Conservation (phyloP, 2,888 invertebrate species). For the Colletes collaris region DNA sequence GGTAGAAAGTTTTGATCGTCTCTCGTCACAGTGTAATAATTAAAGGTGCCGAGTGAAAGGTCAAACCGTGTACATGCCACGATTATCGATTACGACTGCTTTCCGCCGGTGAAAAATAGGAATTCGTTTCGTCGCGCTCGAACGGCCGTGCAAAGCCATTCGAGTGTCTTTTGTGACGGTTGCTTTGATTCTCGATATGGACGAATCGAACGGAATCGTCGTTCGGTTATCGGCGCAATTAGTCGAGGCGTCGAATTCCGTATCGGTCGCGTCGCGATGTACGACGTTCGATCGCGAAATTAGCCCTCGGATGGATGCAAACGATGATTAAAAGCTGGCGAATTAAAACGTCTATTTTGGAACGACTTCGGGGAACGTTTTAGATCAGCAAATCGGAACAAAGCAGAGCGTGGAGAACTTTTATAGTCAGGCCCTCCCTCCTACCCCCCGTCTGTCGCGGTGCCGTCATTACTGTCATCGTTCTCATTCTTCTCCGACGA, state of each 20-base stretch:
- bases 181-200: conserved; percentile 11
- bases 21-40: conserved; percentile 27
- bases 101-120: conserved; percentile 21
- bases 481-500: conserved; percentile 21
- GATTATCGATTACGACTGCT: conserved; percentile 46
- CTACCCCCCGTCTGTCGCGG: conserved; percentile 27
- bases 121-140: conserved; percentile 34
- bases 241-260: too few relatives aligned
- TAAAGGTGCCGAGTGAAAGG: conserved; percentile 39
- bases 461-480: conserved; percentile 34
- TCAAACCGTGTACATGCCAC: conserved; percentile 41
- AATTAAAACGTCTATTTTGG: too few relatives aligned
- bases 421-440: conserved; percentile 6
- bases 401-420: neutral
- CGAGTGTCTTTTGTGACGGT: conserved; percentile 16
- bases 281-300: neutral
- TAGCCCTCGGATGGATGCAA: neutral
- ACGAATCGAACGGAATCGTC: neutral
- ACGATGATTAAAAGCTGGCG: neutral
- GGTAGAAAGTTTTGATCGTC: neutral
- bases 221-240: conserved; percentile 9
- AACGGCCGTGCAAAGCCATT: neutral
- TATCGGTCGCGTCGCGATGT: too few relatives aligned
- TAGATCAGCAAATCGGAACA: neutral
- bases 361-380: neutral